Evolutionary conservation across 2,888 invertebrate genomes (phyloP).

Genomic region (Eristalinus aeneus): DNA sequence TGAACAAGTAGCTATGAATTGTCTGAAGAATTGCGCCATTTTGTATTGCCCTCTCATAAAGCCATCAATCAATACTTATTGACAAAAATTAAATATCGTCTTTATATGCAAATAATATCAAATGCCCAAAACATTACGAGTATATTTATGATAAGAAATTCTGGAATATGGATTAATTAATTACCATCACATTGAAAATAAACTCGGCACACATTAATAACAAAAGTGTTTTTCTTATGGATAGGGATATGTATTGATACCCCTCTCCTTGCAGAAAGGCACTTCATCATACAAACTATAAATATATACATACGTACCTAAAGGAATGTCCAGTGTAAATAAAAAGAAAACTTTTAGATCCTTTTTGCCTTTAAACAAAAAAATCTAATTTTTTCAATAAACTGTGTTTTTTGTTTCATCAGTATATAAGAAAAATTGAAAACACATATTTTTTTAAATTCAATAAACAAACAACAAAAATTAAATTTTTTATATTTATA

Average conservation of each 20-base stretch:
- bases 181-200: constrained; percentile 46
- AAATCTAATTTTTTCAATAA: constrained; percentile 41
- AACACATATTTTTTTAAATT: constrained; percentile 32
- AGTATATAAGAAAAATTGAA: constrained; percentile 11
- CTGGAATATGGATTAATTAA: not conserved
- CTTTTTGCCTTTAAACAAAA: constrained; percentile 16
- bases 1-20: no score
- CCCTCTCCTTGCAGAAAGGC: constrained; percentile 8
- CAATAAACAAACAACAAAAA: constrained; percentile 26
- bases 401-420: constrained; percentile 27
- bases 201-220: constrained; percentile 34
- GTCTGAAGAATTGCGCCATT: no score
- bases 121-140: no score
- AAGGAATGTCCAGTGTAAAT: constrained; percentile 57
- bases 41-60: no score
- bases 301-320: constrained; percentile 20
- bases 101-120: no score
- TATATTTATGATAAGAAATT: no score
- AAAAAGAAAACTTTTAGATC: constrained; percentile 12
- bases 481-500: constrained; percentile 57
- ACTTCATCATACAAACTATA: constrained; percentile 19
- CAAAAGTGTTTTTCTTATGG: not conserved
- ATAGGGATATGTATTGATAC: not conserved
- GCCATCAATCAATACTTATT: no score
- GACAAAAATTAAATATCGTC: no score